Conservation (phyloP, 2,797 vertebrate species). For the Chiloscyllium punctatum region DNA sequence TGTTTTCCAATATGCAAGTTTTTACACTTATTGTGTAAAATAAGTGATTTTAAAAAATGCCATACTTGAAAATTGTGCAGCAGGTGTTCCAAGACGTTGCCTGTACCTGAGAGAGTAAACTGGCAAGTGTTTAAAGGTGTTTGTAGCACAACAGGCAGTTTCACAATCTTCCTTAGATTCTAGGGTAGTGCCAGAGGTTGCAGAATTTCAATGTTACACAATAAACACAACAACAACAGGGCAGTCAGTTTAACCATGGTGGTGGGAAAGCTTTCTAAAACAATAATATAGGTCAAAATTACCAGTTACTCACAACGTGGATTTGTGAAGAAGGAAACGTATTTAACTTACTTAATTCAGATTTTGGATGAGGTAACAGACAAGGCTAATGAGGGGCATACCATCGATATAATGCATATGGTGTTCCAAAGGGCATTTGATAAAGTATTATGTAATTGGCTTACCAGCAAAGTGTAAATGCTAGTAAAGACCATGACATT, state of each 20-base stretch:
- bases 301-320: too few species aligned
- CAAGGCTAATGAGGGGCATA: not conserved
- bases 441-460: not conserved
- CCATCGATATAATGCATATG: not conserved
- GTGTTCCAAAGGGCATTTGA: not conserved
- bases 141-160: not conserved
- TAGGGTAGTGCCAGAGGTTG: too few species aligned
- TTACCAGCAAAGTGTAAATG: not conserved
- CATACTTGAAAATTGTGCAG: not conserved
- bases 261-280: too few species aligned
- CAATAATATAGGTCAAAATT: too few species aligned
- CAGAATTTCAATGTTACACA: too few species aligned
- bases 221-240: too few species aligned
- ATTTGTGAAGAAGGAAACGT: too few species aligned
- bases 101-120: not conserved
- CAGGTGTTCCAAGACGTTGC: not conserved
- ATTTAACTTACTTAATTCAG: not conserved
- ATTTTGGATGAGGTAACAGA: not conserved
- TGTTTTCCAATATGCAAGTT: not conserved
- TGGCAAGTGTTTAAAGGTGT: not conserved
- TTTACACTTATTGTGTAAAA: not conserved
- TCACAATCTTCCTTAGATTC: too few species aligned
- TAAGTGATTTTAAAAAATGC: not conserved
- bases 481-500: too few species aligned
- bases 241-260: too few species aligned